phyloP scores from a whole-genome alignment of 2,797 vertebrate species.

The Oreortyx pictus region DNA sequence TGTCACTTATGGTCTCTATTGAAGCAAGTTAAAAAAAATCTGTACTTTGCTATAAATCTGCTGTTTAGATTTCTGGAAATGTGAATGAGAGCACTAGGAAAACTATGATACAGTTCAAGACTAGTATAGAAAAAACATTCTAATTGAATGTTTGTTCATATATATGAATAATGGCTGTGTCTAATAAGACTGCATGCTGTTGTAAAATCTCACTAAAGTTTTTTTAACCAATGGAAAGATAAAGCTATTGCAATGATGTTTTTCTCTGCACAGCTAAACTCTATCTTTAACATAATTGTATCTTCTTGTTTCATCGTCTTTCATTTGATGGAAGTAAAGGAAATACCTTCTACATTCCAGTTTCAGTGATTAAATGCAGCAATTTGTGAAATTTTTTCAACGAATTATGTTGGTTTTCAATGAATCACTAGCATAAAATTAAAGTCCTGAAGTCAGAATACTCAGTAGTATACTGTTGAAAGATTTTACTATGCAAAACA shows the following conservation, averaged over 20 bases:
- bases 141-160: too few relatives aligned
- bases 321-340: neutral
- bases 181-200: neutral
- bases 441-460: neutral
- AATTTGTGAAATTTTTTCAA: neutral
- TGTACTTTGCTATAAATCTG: too few relatives aligned
- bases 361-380: neutral
- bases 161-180: neutral
- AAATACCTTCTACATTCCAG: neutral
- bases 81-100: too few relatives aligned
- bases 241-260: neutral
- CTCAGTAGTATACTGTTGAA: neutral
- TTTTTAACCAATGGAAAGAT: neutral
- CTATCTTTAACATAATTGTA: neutral
- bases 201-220: constrained; percentile 3
- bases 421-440: neutral
- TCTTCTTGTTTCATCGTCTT: neutral
- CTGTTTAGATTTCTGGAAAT: too few relatives aligned
- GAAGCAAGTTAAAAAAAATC: too few relatives aligned
- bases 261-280: neutral
- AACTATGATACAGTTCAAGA: too few relatives aligned
- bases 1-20: too few relatives aligned
- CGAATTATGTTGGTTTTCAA: neutral
- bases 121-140: too few relatives aligned
- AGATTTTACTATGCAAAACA: neutral